A percentile compares a stretch with the other conserved stretches of the same genome.
These are phyloP conservation scores for Drosophila seguyi DNA, from an alignment of 1,140 invertebrate species.

Conservation along the genomic window DNA sequence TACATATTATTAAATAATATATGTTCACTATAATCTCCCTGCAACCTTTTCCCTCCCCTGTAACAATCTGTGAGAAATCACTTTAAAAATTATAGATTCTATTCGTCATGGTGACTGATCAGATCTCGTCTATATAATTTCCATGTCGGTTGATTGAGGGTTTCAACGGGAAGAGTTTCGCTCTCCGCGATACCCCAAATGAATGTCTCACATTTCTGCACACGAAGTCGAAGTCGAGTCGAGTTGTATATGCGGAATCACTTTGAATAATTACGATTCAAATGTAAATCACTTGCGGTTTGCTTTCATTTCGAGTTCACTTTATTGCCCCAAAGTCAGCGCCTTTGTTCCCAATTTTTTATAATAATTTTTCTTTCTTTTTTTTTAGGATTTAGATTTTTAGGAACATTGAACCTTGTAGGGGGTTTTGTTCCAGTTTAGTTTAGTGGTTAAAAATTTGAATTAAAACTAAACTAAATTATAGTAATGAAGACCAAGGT, in stretches of 20 bases:
- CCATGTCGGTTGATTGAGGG: conserved; percentile 2
- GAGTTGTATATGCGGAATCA: background rate
- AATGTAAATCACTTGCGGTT: conserved; percentile 31
- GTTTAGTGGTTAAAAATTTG: too few species aligned
- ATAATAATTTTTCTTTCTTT: conserved; percentile 7
- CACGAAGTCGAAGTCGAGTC: background rate
- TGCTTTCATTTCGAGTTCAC: background rate
- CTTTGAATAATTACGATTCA: conserved; percentile 35
- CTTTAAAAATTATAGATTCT: conserved; percentile 20
- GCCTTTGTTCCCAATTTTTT: conserved; percentile 20
- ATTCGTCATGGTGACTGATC: conserved; percentile 41
- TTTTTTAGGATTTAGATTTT: background rate
- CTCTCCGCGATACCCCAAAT: background rate
- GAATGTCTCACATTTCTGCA: conserved; percentile 9
- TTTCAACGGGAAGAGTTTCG: conserved; percentile 13
- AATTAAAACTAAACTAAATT: too few species aligned
- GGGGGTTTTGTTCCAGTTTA: background rate
- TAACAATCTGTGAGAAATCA: conserved; percentile 5
- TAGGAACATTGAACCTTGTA: background rate
- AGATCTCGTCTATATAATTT: conserved; percentile 36
- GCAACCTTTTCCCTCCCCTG: too few species aligned
- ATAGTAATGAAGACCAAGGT: too few species aligned
- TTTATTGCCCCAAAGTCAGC: conserved; percentile 8
- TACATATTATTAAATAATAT: too few species aligned
- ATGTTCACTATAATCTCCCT: too few species aligned